Evolutionary conservation across 2,797 vertebrate species (phyloP).

Genomic region (Leptodon cayanensis): DNA sequence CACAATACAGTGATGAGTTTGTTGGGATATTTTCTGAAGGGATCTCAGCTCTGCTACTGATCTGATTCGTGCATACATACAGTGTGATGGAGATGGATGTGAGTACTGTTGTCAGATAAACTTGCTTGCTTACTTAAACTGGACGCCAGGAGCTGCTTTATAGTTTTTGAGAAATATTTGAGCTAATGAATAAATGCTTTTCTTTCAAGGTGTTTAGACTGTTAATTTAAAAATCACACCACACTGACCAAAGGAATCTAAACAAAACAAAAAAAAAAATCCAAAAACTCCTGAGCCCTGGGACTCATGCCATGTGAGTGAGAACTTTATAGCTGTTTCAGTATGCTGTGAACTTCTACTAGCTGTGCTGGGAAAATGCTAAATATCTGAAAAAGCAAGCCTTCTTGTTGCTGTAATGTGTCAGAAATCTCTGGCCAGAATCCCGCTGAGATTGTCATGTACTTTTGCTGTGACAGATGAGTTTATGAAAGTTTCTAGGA

Average conservation of each 20-base stretch:
- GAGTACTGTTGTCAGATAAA: background rate
- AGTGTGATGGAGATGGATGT: background rate
- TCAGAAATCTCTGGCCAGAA: conserved; percentile 40
- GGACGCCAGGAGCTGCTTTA: background rate
- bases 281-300: background rate
- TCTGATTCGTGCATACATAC: background rate
- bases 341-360: conserved; percentile 26
- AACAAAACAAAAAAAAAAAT: conserved; percentile 28
- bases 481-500: conserved; percentile 26
- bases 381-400: conserved; percentile 30
- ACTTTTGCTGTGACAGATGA: conserved; percentile 53
- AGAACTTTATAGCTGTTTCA: conserved; percentile 19
- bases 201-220: background rate
- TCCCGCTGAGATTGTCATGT: conserved; percentile 12
- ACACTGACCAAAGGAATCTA: background rate
- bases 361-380: conserved; percentile 32
- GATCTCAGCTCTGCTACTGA: background rate
- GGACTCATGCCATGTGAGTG: background rate
- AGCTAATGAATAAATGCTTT: background rate
- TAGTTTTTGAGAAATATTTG: background rate
- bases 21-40: background rate
- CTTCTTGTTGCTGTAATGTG: conserved; percentile 42
- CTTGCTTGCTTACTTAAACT: background rate
- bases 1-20: background rate
- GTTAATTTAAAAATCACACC: conserved; percentile 10